Evolutionary conservation across 2,113 vertebrate genomes (phyloP), one percentile per base, ranked within the genome.

Genomic region (Pterocles gutturalis): DNA sequence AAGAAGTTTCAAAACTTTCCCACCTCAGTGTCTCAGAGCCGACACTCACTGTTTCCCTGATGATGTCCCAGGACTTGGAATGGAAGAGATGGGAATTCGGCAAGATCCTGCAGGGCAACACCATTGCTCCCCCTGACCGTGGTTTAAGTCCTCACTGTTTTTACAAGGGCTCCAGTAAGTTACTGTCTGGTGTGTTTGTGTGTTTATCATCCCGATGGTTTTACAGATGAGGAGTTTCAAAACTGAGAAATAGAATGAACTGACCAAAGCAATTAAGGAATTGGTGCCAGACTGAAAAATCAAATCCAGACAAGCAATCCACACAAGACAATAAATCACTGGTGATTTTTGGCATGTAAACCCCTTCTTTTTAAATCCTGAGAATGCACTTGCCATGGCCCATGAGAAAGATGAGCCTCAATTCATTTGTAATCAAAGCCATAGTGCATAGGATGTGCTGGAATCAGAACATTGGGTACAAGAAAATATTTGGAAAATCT

Each of bases 221-320:
- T 96, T 95, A 77, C 62, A 95, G 48, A 81, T 60, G 76, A 93
- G 26, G 31, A 71, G 29, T 20, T 82, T 79, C 83, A 87, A 83
- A 62, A 46, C 16, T 17, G 43, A 89, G 65, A 94, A 92, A 88
- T 70, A 61, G 73, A 94, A 88, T 66, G 62, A 90, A 87, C 33
- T 95, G 90, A 83, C 91, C 81, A 80, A 92, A 95, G 57, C 66
- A 85, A 80, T 79, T 71, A 85, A 77, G 21, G 43, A 94, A 80
- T 55, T 66, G n/a, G 11, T 96, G 79, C 69, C 87, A 92, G 92
- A 75, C 65, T 49, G 28, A 82, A 75, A 95, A 95, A 96, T 80
- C 73, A 93, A 96, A 94, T 51, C 87, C 96, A 97, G 83, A 93
- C 18, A 17, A 87, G 51, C 62, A n/a, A n/a, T n/a, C n/a, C n/a